A percentile compares a stretch with the other conserved stretches of the same genome.
phyloP scores from a whole-genome alignment of 2,888 invertebrate genomes.

The Drosophila helvetica region DNA sequence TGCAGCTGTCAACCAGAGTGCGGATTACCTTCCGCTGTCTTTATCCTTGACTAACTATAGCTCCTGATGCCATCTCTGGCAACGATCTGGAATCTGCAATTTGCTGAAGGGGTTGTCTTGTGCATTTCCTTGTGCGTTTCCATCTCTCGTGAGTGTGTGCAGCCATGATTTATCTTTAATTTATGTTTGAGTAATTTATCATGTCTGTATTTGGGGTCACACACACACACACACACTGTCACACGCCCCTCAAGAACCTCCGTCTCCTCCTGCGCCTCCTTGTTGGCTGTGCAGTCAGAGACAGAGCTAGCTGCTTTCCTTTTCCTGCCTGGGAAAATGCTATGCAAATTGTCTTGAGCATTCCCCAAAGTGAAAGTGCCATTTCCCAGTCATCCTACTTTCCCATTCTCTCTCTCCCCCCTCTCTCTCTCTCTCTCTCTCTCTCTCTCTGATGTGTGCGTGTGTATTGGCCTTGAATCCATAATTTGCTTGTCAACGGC shows the following conservation, averaged over 20 bases:
- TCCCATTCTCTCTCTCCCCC: too few species aligned
- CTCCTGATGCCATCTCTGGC: background rate
- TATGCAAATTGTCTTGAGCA: conserved; percentile 74
- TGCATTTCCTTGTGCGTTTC: conserved; percentile 36
- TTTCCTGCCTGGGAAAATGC: conserved; percentile 34
- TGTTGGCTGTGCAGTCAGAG: conserved; percentile 17
- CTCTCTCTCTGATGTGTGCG: background rate
- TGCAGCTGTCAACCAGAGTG: conserved; percentile 16
- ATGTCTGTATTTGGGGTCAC: conserved; percentile 41
- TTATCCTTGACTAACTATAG: conserved; percentile 28
- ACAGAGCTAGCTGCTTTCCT: conserved; percentile 10
- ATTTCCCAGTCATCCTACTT: too few species aligned
- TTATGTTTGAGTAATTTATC: conserved; percentile 75
- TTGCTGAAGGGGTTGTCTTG: conserved; percentile 20
- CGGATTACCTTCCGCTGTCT: conserved; percentile 44
- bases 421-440: too few species aligned
- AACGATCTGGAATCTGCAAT: conserved; percentile 18
- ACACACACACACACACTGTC: too few species aligned
- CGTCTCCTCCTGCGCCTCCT: conserved; percentile 2
- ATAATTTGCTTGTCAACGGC: conserved; percentile 78
- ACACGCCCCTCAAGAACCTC: background rate
- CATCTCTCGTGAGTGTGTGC: conserved; percentile 18
- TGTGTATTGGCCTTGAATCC: conserved; percentile 70
- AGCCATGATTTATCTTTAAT: conserved; percentile 75
- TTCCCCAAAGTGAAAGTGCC: conserved; percentile 70